Evolutionary conservation across 2,888 invertebrate genomes (phyloP).

Genomic region (Heteromurus nitidus): DNA sequence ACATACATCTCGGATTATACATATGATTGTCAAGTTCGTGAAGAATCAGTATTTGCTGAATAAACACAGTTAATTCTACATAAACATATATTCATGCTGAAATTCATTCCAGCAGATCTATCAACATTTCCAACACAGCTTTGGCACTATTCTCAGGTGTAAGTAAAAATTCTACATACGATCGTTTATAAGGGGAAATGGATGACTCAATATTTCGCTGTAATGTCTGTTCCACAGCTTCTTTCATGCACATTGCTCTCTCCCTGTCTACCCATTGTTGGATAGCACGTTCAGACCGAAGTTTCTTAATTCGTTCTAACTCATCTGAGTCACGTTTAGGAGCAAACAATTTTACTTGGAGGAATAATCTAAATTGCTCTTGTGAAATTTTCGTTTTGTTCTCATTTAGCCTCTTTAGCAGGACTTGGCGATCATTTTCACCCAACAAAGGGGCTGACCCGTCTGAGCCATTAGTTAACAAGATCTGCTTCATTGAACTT

Average conservation of each 20-base stretch:
- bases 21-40: too few relatives aligned
- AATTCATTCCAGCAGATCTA: conserved; percentile 67
- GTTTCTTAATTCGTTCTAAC: conserved; percentile 66
- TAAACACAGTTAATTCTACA: too few relatives aligned
- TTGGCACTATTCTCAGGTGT: conserved; percentile 73
- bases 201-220: conserved; percentile 66
- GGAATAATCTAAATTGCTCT: conserved; percentile 70
- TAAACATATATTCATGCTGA: neutral
- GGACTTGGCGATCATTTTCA: conserved; percentile 69
- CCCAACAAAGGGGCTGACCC: conserved; percentile 55
- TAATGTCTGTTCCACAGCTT: conserved; percentile 71
- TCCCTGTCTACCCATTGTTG: conserved; percentile 72
- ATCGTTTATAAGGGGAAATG: conserved; percentile 72
- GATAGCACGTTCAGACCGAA: conserved; percentile 67
- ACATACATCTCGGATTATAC: too few relatives aligned
- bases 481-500: conserved; percentile 70
- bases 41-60: too few relatives aligned
- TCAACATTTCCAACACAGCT: conserved; percentile 72
- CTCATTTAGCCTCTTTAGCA: conserved; percentile 65
- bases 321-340: conserved; percentile 68
- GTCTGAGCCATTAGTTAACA: conserved; percentile 56
- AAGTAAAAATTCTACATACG: conserved; percentile 72
- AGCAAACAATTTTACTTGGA: conserved; percentile 72
- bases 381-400: conserved; percentile 66
- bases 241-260: conserved; percentile 73